A percentile compares a stretch with the other conserved stretches of the same genome.
Evolutionary conservation across 2,113 vertebrate species (phyloP).

Genomic region (Otus sunia): DNA sequence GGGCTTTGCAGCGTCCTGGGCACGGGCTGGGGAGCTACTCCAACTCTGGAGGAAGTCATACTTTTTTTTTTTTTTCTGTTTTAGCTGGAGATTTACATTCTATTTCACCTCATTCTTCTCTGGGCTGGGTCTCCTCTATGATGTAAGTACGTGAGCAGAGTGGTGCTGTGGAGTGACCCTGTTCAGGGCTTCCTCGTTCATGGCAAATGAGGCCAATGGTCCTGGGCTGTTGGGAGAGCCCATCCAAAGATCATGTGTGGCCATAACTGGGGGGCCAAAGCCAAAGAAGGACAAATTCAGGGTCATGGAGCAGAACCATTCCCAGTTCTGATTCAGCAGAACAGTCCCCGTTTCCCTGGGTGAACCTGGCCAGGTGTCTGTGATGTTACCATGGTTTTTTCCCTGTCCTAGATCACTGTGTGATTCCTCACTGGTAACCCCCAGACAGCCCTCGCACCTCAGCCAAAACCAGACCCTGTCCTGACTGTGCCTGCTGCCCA

Average conservation of each 20-base stretch:
- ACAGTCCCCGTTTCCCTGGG: neutral
- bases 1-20: neutral
- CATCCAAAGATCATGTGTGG: neutral
- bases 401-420: neutral
- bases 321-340: neutral
- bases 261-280: neutral
- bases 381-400: neutral
- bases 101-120: neutral
- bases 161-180: neutral
- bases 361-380: neutral
- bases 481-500: neutral
- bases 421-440: neutral
- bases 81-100: neutral
- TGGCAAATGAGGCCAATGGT: neutral
- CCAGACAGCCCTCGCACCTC: neutral
- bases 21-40: neutral
- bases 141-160: neutral
- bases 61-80: neutral
- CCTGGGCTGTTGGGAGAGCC: neutral
- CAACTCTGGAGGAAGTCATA: neutral
- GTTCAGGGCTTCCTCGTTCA: neutral
- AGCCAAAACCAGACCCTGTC: neutral
- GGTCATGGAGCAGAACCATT: neutral
- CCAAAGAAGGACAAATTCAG: neutral
- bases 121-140: neutral